These are phyloP conservation scores for Strix occidentalis DNA, from an alignment of 2,797 vertebrate genomes.

Conservation along the genomic window DNA sequence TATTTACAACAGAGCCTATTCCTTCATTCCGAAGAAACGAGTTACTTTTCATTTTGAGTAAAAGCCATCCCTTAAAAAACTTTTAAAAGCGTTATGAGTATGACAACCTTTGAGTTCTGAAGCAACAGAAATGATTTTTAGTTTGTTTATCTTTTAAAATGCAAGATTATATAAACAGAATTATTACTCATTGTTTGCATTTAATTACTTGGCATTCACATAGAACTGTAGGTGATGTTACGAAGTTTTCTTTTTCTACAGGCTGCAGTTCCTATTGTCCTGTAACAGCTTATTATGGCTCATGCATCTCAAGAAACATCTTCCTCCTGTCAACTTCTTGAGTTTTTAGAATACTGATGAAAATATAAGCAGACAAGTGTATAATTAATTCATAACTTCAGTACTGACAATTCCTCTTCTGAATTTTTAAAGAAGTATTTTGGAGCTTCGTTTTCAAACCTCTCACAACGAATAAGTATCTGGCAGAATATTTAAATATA, in stretches of 20 bases:
- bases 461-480: background rate
- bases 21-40: background rate
- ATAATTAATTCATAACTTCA: slow-evolving; percentile 21
- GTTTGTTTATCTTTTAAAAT: background rate
- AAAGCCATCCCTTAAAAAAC: background rate
- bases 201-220: background rate
- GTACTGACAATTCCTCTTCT: background rate
- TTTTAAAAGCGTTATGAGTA: background rate
- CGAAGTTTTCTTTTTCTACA: background rate
- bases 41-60: background rate
- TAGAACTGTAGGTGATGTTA: background rate
- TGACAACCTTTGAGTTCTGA: slow-evolving; percentile 11
- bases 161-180: background rate
- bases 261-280: background rate
- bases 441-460: background rate
- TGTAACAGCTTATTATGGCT: background rate
- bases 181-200: background rate
- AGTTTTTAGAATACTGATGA: slow-evolving; percentile 6
- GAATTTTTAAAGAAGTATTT: slow-evolving; percentile 11
- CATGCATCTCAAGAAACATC: background rate
- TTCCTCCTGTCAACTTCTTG: background rate
- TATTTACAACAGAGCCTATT: background rate
- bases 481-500: background rate
- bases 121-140: background rate
- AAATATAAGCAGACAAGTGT: slow-evolving; percentile 11